A percentile compares a stretch with the other conserved stretches of the same genome.
Evolutionary conservation across 1,140 invertebrate genomes (phyloP).

Genomic region (Drosophila virilis): DNA sequence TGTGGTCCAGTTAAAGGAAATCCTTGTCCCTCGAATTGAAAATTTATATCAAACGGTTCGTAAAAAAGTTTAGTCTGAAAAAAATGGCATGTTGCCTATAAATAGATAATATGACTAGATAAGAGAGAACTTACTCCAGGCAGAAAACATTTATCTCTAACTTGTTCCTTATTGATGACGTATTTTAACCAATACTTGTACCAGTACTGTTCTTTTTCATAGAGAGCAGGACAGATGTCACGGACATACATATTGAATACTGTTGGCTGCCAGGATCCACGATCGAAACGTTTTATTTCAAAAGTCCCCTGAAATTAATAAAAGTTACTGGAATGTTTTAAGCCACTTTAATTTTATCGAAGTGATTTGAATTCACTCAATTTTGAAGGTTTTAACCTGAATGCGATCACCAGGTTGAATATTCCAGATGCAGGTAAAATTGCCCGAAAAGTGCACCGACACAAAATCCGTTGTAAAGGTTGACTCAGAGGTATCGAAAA

Average conservation of each 20-base stretch:
- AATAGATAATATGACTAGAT: too few relatives aligned
- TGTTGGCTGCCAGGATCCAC: conserved; percentile 30
- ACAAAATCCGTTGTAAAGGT: too few relatives aligned
- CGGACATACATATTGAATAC: background rate
- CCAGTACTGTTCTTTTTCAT: conserved; percentile 32
- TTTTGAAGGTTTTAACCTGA: background rate
- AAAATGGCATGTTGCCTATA: too few relatives aligned
- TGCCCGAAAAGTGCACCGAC: background rate
- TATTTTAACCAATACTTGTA: conserved; percentile 23
- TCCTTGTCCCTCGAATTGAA: background rate
- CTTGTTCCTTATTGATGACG: conserved; percentile 11
- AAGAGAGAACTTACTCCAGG: conserved; percentile 33
- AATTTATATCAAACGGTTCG: background rate
- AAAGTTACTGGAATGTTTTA: too few relatives aligned
- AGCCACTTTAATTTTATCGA: too few relatives aligned
- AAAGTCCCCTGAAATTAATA: background rate
- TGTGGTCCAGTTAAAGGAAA: background rate
- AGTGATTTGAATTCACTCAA: too few relatives aligned
- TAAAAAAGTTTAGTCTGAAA: conserved; percentile 5
- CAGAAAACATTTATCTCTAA: conserved; percentile 19
- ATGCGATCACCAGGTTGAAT: background rate
- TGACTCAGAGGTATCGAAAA: background rate
- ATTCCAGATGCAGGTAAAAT: background rate
- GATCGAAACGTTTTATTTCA: background rate
- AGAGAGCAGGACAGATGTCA: conserved; percentile 22